These are phyloP conservation scores for Drosophila carrolli DNA, from an alignment of 1,140 invertebrate species.

Conservation along the genomic window DNA sequence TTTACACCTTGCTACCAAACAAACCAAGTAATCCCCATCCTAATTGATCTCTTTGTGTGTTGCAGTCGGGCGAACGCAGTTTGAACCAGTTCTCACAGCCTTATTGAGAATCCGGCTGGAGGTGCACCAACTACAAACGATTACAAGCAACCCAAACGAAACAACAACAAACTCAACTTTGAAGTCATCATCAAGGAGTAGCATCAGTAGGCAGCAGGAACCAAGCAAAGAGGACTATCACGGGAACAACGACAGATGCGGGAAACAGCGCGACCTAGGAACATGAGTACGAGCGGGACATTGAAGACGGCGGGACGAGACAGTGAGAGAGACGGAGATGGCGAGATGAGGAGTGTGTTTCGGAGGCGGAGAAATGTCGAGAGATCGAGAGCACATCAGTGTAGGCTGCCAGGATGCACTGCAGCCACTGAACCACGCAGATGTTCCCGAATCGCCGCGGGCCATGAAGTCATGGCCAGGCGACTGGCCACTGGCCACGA, in stretches of 20 bases:
- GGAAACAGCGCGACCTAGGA: slow-evolving; percentile 18
- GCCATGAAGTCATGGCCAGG: slow-evolving; percentile 8
- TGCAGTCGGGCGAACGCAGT: slow-evolving; percentile 66
- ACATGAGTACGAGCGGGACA: slow-evolving; percentile 24
- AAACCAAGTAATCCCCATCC: too few relatives aligned
- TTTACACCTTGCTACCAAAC: too few relatives aligned
- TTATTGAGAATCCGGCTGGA: slow-evolving; percentile 72
- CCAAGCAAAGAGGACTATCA: slow-evolving; percentile 22
- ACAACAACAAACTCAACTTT: slow-evolving; percentile 60
- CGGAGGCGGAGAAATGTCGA: neutral
- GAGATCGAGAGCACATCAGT: slow-evolving; percentile 5
- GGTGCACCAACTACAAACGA: slow-evolving; percentile 67
- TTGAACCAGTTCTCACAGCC: slow-evolving; percentile 83
- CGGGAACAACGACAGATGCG: slow-evolving; percentile 33
- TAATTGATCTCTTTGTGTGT: neutral
- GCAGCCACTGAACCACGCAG: neutral
- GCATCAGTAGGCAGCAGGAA: slow-evolving; percentile 49
- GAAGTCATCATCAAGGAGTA: slow-evolving; percentile 62
- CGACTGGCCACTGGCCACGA: slow-evolving; percentile 10
- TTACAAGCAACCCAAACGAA: slow-evolving; percentile 66
- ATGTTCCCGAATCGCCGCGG: slow-evolving; percentile 9
- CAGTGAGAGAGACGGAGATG: slow-evolving; percentile 2
- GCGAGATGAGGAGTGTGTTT: slow-evolving; percentile 9
- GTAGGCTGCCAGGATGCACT: slow-evolving; percentile 12
- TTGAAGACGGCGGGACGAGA: slow-evolving; percentile 8